Evolutionary conservation across 2,797 vertebrate species (phyloP).

Genomic region (Florisuga fusca): DNA sequence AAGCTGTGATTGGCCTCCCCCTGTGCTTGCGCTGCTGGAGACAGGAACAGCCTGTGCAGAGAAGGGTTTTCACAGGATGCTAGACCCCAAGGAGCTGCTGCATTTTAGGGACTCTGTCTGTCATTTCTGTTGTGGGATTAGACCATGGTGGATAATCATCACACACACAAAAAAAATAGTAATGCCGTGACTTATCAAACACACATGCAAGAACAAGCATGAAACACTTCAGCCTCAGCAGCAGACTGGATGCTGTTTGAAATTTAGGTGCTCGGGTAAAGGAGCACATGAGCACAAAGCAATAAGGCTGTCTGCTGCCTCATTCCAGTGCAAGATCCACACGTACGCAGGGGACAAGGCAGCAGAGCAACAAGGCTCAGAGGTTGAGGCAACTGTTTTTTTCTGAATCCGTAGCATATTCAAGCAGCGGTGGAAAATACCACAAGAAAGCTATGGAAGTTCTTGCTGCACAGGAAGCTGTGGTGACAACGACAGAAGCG

Average conservation of each 20-base stretch:
- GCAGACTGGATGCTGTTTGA: background rate
- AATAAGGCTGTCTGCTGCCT: background rate
- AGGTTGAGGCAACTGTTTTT: background rate
- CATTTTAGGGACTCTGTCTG: background rate
- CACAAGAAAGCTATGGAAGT: background rate
- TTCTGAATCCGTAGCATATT: background rate
- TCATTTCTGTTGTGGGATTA: background rate
- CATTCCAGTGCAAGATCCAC: background rate
- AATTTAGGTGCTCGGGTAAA: background rate
- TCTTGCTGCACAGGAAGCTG: background rate
- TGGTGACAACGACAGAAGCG: background rate
- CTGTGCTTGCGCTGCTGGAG: slow-evolving; percentile 38
- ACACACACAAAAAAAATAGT: background rate
- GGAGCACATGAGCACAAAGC: background rate
- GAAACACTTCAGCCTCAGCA: background rate
- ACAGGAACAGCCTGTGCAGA: slow-evolving; percentile 43
- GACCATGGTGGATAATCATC: background rate
- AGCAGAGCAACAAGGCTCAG: background rate
- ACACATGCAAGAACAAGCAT: background rate
- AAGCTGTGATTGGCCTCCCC: background rate
- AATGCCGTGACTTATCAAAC: slow-evolving; percentile 1
- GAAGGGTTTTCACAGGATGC: slow-evolving; percentile 41
- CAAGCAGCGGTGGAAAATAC: background rate
- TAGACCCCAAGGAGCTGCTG: slow-evolving; percentile 14
- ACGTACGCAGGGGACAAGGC: background rate